Conservation (phyloP, 1,140 invertebrate genomes). For the Drosophila sechellia region DNA sequence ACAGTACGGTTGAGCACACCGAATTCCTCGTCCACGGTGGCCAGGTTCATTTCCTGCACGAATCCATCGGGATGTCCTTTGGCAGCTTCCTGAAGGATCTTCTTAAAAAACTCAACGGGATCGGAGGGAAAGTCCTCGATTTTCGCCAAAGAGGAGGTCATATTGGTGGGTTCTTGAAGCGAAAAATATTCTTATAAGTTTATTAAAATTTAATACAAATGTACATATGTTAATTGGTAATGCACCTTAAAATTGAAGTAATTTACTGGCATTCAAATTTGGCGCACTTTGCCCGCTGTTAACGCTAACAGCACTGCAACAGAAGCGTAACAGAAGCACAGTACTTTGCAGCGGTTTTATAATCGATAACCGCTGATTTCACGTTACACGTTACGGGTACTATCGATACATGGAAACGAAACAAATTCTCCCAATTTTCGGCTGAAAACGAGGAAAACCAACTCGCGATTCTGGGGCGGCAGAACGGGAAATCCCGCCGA, state of each 20-base stretch:
- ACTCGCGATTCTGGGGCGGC: constrained; percentile 34
- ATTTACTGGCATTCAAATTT: not conserved
- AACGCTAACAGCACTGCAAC: constrained; percentile 9
- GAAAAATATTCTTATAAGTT: no score
- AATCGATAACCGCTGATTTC: no score
- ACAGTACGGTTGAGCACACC: constrained; percentile 74
- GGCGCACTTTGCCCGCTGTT: not conserved
- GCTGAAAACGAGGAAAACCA: constrained; percentile 8
- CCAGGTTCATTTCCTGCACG: constrained; percentile 64
- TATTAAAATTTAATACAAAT: no score
- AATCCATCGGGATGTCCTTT: not conserved
- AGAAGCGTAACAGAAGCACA: not conserved
- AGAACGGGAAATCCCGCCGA: constrained; percentile 19
- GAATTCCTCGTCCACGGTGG: constrained; percentile 68
- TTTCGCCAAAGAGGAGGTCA: constrained; percentile 54
- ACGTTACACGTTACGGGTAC: not conserved
- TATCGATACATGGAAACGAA: not conserved
- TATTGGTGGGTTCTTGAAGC: not conserved
- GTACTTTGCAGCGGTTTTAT: no score
- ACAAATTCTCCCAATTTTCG: not conserved
- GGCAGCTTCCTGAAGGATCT: constrained; percentile 28
- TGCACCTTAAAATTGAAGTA: no score
- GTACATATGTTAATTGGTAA: no score
- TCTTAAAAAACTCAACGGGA: constrained; percentile 60
- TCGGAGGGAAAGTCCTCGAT: constrained; percentile 49